Percentiles rank a stretch among this genome's conserved stretches.
Evolutionary conservation across 2,888 invertebrate genomes (phyloP).

Genomic region (Morpho helenor): DNA sequence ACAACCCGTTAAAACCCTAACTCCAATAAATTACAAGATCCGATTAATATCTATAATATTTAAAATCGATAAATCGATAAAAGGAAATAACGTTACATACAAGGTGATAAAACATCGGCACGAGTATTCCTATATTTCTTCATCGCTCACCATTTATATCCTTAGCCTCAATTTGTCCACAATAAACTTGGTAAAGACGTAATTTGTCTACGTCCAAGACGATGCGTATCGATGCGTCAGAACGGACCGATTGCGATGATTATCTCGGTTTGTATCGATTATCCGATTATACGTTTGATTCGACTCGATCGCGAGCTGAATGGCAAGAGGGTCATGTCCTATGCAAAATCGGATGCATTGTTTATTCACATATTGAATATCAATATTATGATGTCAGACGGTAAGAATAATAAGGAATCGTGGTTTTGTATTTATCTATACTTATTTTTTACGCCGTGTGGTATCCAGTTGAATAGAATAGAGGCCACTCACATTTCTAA

Average conservation of each 20-base stretch:
- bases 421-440: neutral
- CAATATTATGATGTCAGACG: slow-evolving; percentile 39
- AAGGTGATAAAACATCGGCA: slow-evolving; percentile 17
- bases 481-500: too few species aligned
- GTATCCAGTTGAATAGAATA: too few species aligned
- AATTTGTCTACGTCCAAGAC: slow-evolving; percentile 70
- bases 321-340: slow-evolving; percentile 51
- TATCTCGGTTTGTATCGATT: slow-evolving; percentile 67
- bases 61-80: slow-evolving; percentile 20
- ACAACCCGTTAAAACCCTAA: neutral
- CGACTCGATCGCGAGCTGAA: slow-evolving; percentile 48
- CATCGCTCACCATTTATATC: slow-evolving; percentile 24
- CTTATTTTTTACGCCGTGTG: too few species aligned
- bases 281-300: slow-evolving; percentile 44
- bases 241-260: slow-evolving; percentile 58
- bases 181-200: slow-evolving; percentile 57
- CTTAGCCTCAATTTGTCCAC: slow-evolving; percentile 59
- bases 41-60: slow-evolving; percentile 4
- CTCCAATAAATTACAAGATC: slow-evolving; percentile 1
- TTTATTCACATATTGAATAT: slow-evolving; percentile 56
- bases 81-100: slow-evolving; percentile 17
- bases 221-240: slow-evolving; percentile 60
- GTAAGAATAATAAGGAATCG: slow-evolving; percentile 17
- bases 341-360: slow-evolving; percentile 53
- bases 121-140: slow-evolving; percentile 18